phyloP scores from a whole-genome alignment of 2,113 vertebrate genomes.

The Tursiops truncatus region DNA sequence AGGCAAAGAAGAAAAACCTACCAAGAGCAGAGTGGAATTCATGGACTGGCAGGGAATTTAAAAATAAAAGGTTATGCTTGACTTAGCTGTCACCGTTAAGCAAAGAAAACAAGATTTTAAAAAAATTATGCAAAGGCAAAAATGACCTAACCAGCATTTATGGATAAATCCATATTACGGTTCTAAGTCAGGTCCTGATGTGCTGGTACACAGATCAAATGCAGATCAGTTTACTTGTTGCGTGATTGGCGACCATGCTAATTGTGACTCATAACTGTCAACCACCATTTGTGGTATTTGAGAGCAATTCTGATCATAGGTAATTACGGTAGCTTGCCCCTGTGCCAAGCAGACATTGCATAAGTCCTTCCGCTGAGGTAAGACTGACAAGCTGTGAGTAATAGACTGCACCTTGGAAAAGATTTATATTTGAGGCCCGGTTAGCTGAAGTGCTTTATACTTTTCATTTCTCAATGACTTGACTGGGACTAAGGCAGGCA shows the following conservation, averaged over 20 bases:
- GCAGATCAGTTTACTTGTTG: slow-evolving; percentile 49
- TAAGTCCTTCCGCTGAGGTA: slow-evolving; percentile 81
- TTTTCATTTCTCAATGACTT: slow-evolving; percentile 82
- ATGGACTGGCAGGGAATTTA: background rate
- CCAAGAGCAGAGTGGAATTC: background rate
- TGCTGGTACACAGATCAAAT: slow-evolving; percentile 29
- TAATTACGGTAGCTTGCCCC: slow-evolving; percentile 78
- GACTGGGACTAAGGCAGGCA: slow-evolving; percentile 79
- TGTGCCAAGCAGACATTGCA: slow-evolving; percentile 69
- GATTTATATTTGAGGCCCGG: slow-evolving; percentile 81
- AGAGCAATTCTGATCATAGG: slow-evolving; percentile 70
- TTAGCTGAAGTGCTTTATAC: slow-evolving; percentile 73
- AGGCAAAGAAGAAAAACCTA: background rate
- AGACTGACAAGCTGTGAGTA: slow-evolving; percentile 78
- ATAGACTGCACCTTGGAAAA: slow-evolving; percentile 75
- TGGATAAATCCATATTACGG: background rate
- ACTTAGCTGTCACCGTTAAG: slow-evolving; percentile 47
- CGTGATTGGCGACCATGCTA: slow-evolving; percentile 57
- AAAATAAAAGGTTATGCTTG: slow-evolving; percentile 43
- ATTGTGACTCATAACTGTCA: slow-evolving; percentile 82
- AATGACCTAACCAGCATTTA: background rate
- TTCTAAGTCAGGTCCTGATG: background rate
- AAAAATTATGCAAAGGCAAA: slow-evolving; percentile 30
- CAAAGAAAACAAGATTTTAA: slow-evolving; percentile 3
- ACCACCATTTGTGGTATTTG: slow-evolving; percentile 68